Percentiles rank a stretch among this genome's conserved stretches.
phyloP scores from a whole-genome alignment of 2,797 vertebrate species.

The Diplodus puntazzo region DNA sequence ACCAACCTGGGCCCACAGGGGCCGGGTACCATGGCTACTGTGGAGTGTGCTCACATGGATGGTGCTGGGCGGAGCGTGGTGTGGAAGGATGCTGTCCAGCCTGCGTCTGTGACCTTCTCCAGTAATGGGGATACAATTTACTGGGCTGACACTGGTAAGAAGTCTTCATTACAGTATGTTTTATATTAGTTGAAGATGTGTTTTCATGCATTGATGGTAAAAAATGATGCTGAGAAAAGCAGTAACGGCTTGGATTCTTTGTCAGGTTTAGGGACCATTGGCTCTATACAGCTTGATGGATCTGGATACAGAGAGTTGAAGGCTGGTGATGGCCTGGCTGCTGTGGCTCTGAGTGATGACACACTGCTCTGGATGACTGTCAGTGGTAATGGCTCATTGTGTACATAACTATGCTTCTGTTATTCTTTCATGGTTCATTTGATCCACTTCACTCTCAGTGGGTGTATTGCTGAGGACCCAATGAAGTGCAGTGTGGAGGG shows the following conservation, averaged over 20 bases:
- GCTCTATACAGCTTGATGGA: constrained; percentile 78
- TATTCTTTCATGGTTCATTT: no score
- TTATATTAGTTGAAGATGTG: not conserved
- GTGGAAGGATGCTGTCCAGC: constrained; percentile 84
- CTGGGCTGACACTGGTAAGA: constrained; percentile 91
- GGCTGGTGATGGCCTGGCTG: constrained; percentile 76
- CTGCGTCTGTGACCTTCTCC: constrained; percentile 86
- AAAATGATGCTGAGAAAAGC: not conserved
- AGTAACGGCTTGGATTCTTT: not conserved
- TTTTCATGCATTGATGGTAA: not conserved
- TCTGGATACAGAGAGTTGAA: constrained; percentile 84
- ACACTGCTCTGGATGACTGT: constrained; percentile 89
- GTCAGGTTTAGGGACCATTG: constrained; percentile 72
- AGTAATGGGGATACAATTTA: constrained; percentile 84
- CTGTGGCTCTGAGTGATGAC: constrained; percentile 85
- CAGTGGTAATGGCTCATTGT: constrained; percentile 70
- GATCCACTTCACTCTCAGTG: no score
- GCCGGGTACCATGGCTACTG: rapidly evolving
- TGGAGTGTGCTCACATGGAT: constrained; percentile 92
- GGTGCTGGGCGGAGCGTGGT: constrained; percentile 79
- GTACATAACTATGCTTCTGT: no score
- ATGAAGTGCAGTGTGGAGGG: no score
- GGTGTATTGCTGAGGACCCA: no score
- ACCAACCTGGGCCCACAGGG: constrained; percentile 73
- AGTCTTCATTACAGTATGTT: not conserved